Base-by-base conservation (phyloP, 2,113 vertebrate species). In the Podarcis raffonei region DNA sequence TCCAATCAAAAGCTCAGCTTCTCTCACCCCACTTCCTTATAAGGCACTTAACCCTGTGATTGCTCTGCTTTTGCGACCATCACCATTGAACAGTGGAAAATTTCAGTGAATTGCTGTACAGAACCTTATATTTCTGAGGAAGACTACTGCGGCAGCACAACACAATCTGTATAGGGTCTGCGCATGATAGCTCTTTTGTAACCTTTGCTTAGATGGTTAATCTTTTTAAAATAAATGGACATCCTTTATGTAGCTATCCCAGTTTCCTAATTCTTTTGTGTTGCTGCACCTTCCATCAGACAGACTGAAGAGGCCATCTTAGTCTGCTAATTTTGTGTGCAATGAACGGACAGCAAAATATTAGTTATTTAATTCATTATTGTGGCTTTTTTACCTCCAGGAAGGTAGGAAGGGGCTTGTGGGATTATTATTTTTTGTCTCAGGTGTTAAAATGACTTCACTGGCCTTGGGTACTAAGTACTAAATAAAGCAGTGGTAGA, bases 111-210 rank as follows among this genome's bases (percentile, higher is more conserved):
- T 62, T 9, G 23, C 11, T 3, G 5, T 71, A 1, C n/a, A 86
- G n/a, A 86, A 87, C 59, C 57, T 12, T 37, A 0, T 77, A 89
- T 42, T 16, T 76, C 39, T 39, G 12, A 86, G 57, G 1, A n/a
- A 12, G 27, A 89, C 2, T 30, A 57, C 5, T 35, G 72, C 32
- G 84, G 1, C 2, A 81, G 42, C 2, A 3, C 15, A 15, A 83
- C 13, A 84, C 1, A 35, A 12, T 2, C 53, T 0, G 0, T 0
- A 76, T 1, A 71, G 72, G 3, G 0, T 66, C 74, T 84, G 85
- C 39, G 13, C 0, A 2, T 81, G 84, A 81, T 0, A 0, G 1
- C 22, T 69, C 37, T 71, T 91, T 77, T 16, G 25, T 87, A 84
- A 57, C 48, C 65, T 42, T 57, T 35, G 53, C 35, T 83, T 1